phyloP scores from a whole-genome alignment of 2,797 vertebrate genomes.

The Carduelis carduelis region DNA sequence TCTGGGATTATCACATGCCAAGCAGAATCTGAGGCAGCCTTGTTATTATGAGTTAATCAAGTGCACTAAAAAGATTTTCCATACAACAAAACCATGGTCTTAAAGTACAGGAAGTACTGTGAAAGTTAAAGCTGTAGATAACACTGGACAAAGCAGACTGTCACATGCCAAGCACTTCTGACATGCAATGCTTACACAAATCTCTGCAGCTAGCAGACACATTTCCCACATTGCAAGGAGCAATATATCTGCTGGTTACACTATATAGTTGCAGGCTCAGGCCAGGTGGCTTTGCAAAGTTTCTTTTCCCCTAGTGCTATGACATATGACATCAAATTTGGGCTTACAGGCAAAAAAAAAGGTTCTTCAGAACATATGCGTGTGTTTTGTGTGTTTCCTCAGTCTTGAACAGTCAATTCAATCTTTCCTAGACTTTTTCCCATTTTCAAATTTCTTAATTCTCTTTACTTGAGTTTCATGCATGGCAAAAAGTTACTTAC shows the following conservation, averaged over 20 bases:
- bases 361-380: not conserved
- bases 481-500: constrained; percentile 75
- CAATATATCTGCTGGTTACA: not conserved
- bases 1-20: not conserved
- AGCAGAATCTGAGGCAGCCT: not conserved
- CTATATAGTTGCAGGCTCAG: not conserved
- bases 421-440: not conserved
- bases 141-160: not conserved
- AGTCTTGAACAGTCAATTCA: not conserved
- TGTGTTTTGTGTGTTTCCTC: not conserved
- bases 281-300: not conserved
- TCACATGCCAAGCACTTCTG: not conserved
- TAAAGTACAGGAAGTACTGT: not conserved
- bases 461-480: not conserved
- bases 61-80: not conserved
- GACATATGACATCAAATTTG: not conserved
- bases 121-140: not conserved
- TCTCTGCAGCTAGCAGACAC: not conserved
- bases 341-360: not conserved
- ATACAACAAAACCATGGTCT: not conserved
- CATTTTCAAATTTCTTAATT: not conserved
- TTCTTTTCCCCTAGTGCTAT: not conserved
- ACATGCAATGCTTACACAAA: not conserved
- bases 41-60: not conserved
- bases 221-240: not conserved